A percentile compares a stretch with the other conserved stretches of the same genome.
These are phyloP conservation scores for Sinocyclocheilus maitianheensis DNA, from an alignment of 2,113 vertebrate genomes.

Conservation along the genomic window DNA sequence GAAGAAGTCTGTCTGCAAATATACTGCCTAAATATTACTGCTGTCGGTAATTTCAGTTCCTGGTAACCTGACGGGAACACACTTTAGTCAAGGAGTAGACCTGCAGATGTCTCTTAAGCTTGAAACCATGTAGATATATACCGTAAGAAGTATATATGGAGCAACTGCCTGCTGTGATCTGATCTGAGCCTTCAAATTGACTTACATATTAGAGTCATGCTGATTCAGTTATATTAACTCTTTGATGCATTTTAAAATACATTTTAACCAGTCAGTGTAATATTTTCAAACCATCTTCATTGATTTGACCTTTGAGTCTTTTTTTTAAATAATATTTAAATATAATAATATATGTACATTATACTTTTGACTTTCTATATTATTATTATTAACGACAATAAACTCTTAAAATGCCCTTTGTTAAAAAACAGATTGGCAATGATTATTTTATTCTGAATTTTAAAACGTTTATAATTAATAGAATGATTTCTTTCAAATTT, in stretches of 20 bases:
- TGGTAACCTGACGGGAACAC: not conserved
- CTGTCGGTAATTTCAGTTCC: not conserved
- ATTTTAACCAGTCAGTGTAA: not conserved
- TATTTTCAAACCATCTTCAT: not conserved
- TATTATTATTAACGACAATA: not conserved
- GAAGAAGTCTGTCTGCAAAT: not conserved
- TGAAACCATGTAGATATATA: not conserved
- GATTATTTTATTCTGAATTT: not conserved
- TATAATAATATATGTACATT: not conserved
- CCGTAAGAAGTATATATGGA: not conserved
- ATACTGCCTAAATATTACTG: not conserved
- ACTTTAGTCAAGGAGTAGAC: not conserved
- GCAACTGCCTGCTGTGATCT: slow-evolving; percentile 5
- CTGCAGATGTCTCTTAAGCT: not conserved
- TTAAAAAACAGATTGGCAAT: not conserved
- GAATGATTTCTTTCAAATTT: not conserved
- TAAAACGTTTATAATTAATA: not conserved
- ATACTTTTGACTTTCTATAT: not conserved
- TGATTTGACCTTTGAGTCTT: not conserved
- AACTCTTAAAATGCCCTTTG: not conserved
- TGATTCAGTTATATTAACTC: not conserved
- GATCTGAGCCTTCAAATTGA: not conserved
- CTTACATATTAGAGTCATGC: not conserved
- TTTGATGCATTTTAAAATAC: not conserved
- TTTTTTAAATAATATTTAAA: too few relatives aligned